These are phyloP conservation scores for Pelecanoides urinatrix DNA, from an alignment of 2,113 vertebrate genomes.

Conservation along the genomic window DNA sequence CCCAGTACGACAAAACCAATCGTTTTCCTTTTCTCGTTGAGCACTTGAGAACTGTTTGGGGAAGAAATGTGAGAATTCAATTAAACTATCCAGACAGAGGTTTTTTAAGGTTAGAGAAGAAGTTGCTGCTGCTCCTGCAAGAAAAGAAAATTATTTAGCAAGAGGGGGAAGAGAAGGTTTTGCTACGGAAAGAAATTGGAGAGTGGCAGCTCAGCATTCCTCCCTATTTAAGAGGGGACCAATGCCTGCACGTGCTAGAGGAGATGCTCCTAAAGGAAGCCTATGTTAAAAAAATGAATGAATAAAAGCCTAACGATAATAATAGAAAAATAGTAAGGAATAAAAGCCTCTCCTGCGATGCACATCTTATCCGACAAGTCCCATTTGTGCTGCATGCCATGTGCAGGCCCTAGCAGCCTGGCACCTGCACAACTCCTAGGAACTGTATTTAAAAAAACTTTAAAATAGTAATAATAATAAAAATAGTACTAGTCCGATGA, in stretches of 20 bases:
- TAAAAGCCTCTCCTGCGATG: background rate
- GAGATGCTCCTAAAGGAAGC: background rate
- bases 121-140: background rate
- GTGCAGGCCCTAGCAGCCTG: background rate
- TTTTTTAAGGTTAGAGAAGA: background rate
- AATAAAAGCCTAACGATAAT: background rate
- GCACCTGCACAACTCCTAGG: no score
- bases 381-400: accelerated
- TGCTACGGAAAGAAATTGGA: background rate
- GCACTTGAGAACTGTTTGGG: background rate
- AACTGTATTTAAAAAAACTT: background rate
- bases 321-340: background rate
- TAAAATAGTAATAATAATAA: background rate
- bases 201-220: background rate
- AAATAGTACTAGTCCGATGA: no score
- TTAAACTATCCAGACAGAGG: background rate
- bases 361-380: accelerated
- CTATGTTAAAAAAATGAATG: background rate
- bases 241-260: background rate
- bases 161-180: background rate
- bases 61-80: background rate
- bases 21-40: background rate
- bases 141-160: background rate
- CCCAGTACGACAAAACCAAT: background rate
- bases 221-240: background rate